Evolutionary conservation across 1,140 invertebrate genomes (phyloP), one percentile per base, ranked within the genome.

Genomic region (Acyrthosiphon pisum): DNA sequence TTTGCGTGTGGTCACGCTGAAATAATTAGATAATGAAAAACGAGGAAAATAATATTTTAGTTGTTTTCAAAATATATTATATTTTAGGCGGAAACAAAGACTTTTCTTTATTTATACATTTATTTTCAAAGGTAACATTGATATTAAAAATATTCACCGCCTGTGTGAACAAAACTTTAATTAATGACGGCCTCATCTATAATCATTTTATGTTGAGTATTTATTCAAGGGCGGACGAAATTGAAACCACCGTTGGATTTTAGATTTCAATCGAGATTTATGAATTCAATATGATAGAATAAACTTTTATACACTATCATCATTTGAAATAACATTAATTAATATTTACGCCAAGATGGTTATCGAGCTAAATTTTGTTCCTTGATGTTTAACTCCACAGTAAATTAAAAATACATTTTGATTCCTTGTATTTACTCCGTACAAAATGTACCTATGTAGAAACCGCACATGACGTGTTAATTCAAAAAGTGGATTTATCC

Each of bases 231-330:
- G 44, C 56, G 53, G 37, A 68, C 37, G 89, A 68, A 90, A 90
- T 68, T 90, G 89, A 60, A 90, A 90, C 37, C 53, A 9, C 53
- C 11, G 37, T 90, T 60, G 26, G 37, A 68, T 90, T 44, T 14
- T 90, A 60, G 89, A 90, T 90, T 90, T 68, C 53, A 90, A 68
- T 90, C 26, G 89, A 60, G 37, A 90, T 68, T 90, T 26, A 18
- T 90, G n/a, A 68, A 90, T 89, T 37, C 50, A 90, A 90, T 41
- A 44, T 18, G 53, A 90, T 68, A 14, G 89, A 68, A 50, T 50
- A 50, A 44, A 68, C 26, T 44, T 90, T 90, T 41, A 44, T 46
- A 46, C 53, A 90, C 41, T 44, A 90, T 90, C 89, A 60, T 90
- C 23, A 68, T 35, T n/a, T 44, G 53, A 30, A 90, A 44, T 44